Percentiles rank a stretch among this genome's conserved stretches.
Conservation (phyloP, 2,888 invertebrate genomes). For the Dione juno region DNA sequence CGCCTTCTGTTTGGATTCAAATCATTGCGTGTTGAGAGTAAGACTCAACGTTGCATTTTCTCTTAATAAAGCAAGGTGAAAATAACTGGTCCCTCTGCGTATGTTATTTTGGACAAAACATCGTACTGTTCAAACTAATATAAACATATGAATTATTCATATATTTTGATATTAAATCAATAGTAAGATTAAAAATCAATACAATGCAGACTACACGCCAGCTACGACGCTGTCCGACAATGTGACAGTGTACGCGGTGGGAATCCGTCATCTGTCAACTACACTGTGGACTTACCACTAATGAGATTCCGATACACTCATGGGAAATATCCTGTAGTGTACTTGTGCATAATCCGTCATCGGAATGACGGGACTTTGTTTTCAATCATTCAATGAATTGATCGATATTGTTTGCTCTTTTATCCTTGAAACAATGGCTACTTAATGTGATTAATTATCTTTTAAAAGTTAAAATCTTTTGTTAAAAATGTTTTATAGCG, state of each 20-base stretch:
- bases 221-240: constrained; percentile 22
- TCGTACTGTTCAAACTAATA: no score
- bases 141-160: neutral
- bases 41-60: no score
- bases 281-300: constrained; percentile 67
- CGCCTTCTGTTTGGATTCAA: no score
- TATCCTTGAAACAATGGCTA: constrained; percentile 22
- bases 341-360: constrained; percentile 55
- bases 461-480: constrained; percentile 18
- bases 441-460: constrained; percentile 16
- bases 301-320: constrained; percentile 76
- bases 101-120: no score
- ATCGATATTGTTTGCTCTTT: constrained; percentile 36
- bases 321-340: constrained; percentile 77
- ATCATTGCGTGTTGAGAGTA: no score
- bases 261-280: constrained; percentile 69
- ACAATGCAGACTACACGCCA: constrained; percentile 6
- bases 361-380: constrained; percentile 52
- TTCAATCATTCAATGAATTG: constrained; percentile 57
- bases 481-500: constrained; percentile 3
- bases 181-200: constrained; percentile 41
- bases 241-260: constrained; percentile 46
- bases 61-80: no score
- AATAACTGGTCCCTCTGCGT: no score
- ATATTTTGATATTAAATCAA: neutral